A percentile compares a stretch with the other conserved stretches of the same genome.
Evolutionary conservation across 1,140 invertebrate species (phyloP).

Genomic region (Caerostris darwini): DNA sequence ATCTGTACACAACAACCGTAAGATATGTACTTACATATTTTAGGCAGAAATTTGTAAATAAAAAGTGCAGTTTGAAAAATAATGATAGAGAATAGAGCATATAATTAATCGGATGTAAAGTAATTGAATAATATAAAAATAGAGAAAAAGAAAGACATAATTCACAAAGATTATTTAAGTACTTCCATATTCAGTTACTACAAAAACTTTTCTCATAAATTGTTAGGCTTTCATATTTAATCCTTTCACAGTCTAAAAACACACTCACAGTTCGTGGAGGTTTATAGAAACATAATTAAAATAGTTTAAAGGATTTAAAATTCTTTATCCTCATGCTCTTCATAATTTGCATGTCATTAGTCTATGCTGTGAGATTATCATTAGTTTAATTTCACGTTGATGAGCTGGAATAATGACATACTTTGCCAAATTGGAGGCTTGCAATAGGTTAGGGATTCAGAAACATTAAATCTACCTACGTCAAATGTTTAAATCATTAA

Average conservation of each 20-base stretch:
- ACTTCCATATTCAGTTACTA: too few relatives aligned
- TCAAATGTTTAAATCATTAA: neutral
- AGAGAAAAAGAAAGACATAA: too few relatives aligned
- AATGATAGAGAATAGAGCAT: too few relatives aligned
- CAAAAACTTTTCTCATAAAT: too few relatives aligned
- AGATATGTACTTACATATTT: too few relatives aligned
- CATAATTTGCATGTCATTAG: neutral
- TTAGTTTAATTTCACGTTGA: neutral
- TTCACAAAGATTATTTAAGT: too few relatives aligned
- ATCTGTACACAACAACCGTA: too few relatives aligned
- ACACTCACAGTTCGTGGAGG: neutral
- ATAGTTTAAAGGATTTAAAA: neutral
- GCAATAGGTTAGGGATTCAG: neutral
- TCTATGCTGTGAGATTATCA: neutral
- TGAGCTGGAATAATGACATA: neutral
- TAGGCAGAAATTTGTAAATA: too few relatives aligned
- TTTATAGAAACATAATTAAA: neutral
- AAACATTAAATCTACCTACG: neutral
- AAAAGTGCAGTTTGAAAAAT: too few relatives aligned
- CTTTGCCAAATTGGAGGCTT: neutral
- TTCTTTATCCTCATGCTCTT: neutral
- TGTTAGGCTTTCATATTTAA: neutral
- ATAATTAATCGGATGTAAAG: too few relatives aligned
- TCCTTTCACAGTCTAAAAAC: neutral
- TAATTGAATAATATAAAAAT: too few relatives aligned